Percentiles rank a stretch among this genome's conserved stretches.
These are phyloP conservation scores for Oeneis ivallda DNA, from an alignment of 2,888 invertebrate genomes.

Conservation along the genomic window DNA sequence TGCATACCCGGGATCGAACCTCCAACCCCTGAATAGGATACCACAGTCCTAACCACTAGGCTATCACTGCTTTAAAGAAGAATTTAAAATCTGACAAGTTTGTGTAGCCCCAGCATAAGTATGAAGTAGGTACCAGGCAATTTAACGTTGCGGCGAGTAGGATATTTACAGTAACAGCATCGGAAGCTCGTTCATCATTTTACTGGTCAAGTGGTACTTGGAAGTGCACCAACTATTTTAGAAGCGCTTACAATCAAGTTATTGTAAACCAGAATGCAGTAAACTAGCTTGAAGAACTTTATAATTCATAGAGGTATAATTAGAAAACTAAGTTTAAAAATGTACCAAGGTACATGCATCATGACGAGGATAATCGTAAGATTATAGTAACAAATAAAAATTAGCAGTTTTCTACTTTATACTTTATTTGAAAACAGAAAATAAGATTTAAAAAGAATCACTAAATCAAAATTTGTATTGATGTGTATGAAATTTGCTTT, in stretches of 20 bases:
- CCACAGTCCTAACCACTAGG: no score
- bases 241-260: conserved; percentile 25
- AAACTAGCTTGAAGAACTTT: conserved; percentile 8
- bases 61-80: no score
- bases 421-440: no score
- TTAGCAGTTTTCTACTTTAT: no score
- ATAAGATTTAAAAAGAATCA: neutral
- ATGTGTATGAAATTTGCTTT: neutral
- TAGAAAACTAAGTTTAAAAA: neutral
- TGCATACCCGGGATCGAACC: no score
- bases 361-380: neutral
- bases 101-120: neutral
- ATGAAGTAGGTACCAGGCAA: neutral
- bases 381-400: neutral
- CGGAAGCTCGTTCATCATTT: conserved; percentile 31
- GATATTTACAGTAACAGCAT: conserved; percentile 21
- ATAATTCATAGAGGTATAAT: neutral
- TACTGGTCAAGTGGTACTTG: conserved; percentile 33
- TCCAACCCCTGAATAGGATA: no score
- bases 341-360: neutral
- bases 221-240: conserved; percentile 34
- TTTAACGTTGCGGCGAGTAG: neutral
- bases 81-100: neutral
- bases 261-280: conserved; percentile 22
- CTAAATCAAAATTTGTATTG: neutral